Percentiles rank a stretch among this genome's conserved stretches.
phyloP scores from a whole-genome alignment of 2,888 invertebrate genomes.

The Eupsilia transversa region DNA sequence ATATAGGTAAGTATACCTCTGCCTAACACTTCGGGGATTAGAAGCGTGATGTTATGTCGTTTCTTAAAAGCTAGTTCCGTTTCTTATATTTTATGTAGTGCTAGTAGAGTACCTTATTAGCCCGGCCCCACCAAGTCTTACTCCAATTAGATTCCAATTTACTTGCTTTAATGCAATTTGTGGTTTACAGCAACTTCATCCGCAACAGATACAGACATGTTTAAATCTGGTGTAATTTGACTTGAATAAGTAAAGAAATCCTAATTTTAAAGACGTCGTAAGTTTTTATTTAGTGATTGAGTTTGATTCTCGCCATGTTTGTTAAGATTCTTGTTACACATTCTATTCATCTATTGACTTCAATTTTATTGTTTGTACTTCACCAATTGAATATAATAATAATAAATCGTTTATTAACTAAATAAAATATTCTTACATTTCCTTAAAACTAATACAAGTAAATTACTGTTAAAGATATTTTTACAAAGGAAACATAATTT shows the following conservation, averaged over 20 bases:
- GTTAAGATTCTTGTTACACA: background rate
- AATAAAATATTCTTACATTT: no score
- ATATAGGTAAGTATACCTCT: no score
- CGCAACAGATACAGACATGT: constrained; percentile 17
- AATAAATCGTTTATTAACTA: no score
- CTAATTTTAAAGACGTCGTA: no score
- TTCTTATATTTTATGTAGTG: constrained; percentile 18
- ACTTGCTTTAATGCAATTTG: constrained; percentile 56
- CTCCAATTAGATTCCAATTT: constrained; percentile 51
- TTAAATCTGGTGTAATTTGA: constrained; percentile 32
- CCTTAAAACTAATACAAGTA: no score
- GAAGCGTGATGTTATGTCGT: no score
- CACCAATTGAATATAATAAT: no score
- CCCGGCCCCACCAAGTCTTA: constrained; percentile 15
- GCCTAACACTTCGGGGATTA: no score
- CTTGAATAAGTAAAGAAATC: constrained; percentile 35
- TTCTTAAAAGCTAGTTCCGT: constrained; percentile 1
- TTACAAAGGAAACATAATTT: no score
- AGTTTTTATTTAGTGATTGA: background rate
- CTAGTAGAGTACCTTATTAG: constrained; percentile 2
- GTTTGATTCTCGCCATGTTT: background rate
- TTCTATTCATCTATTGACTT: background rate
- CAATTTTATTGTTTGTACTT: background rate
- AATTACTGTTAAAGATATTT: no score
- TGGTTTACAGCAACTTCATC: constrained; percentile 18